Evolutionary conservation across 2,888 invertebrate genomes (phyloP).

Genomic region (Hybos culiciformis): DNA sequence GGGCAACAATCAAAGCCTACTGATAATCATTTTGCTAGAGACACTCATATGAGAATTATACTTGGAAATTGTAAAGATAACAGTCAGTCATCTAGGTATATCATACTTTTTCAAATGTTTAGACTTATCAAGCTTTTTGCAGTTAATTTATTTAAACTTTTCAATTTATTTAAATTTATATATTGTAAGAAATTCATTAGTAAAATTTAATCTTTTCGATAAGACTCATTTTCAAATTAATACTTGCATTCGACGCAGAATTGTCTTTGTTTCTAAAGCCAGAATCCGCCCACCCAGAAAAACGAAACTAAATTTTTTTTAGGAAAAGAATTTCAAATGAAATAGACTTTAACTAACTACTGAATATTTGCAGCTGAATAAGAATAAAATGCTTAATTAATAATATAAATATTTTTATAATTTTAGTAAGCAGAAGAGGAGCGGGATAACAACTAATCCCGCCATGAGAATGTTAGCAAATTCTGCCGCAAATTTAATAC

Average conservation of each 20-base stretch:
- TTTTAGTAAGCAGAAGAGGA: slow-evolving; percentile 51
- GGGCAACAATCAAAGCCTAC: slow-evolving; percentile 32
- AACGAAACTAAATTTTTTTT: no score
- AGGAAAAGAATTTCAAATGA: no score
- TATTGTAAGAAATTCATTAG: no score
- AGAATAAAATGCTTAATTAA: not conserved
- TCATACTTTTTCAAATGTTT: not conserved
- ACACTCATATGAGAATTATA: slow-evolving; percentile 84
- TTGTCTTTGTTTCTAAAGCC: no score
- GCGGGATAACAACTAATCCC: slow-evolving; percentile 76
- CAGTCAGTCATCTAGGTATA: slow-evolving; percentile 31
- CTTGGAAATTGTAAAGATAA: slow-evolving; percentile 45
- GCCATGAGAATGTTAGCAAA: slow-evolving; percentile 61
- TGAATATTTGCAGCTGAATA: no score
- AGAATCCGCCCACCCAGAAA: no score
- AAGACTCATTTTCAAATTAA: no score
- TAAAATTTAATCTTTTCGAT: no score
- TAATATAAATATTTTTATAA: slow-evolving; percentile 5
- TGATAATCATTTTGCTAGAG: slow-evolving; percentile 76
- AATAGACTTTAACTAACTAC: no score
- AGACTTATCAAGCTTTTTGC: not conserved
- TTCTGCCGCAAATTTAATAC: slow-evolving; percentile 35
- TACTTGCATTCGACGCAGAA: no score
- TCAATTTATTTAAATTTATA: no score
- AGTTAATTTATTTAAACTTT: no score